Percentiles rank a stretch among this genome's conserved stretches.
These are phyloP conservation scores for Stenodema calcarata DNA, from an alignment of 2,888 invertebrate genomes.

Conservation along the genomic window DNA sequence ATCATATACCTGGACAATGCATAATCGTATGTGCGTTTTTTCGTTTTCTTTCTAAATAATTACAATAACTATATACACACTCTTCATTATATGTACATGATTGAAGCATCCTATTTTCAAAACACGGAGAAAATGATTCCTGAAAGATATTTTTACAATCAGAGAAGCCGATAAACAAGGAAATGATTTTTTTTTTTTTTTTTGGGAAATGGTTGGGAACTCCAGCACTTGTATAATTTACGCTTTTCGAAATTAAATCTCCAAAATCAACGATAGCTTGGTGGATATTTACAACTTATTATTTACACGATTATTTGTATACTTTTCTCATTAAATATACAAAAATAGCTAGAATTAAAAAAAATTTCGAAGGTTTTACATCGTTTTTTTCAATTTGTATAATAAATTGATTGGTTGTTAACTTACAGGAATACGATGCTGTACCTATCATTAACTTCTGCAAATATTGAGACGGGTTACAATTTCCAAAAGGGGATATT, in stretches of 20 bases:
- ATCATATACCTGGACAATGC: neutral
- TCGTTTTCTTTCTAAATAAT: neutral
- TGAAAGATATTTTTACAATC: slow-evolving; percentile 10
- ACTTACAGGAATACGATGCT: too few species aligned
- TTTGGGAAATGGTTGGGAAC: neutral
- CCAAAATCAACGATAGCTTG: neutral
- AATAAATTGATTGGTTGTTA: too few species aligned
- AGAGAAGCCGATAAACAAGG: neutral
- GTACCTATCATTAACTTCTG: too few species aligned
- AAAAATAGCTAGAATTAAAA: too few species aligned
- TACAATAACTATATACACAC: neutral
- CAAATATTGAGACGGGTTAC: too few species aligned
- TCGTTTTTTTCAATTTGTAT: too few species aligned
- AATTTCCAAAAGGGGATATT: too few species aligned
- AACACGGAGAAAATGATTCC: neutral
- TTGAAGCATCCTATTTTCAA: neutral
- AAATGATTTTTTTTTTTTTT: too few species aligned
- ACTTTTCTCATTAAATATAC: too few species aligned
- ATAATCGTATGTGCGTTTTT: neutral
- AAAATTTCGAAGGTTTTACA: too few species aligned
- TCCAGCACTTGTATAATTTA: neutral
- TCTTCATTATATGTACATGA: neutral
- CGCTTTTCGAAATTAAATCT: neutral
- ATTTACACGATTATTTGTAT: too few species aligned
- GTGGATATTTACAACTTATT: neutral